These are phyloP conservation scores for Vidua chalybeata DNA, from an alignment of 2,113 vertebrate species.

Conservation along the genomic window DNA sequence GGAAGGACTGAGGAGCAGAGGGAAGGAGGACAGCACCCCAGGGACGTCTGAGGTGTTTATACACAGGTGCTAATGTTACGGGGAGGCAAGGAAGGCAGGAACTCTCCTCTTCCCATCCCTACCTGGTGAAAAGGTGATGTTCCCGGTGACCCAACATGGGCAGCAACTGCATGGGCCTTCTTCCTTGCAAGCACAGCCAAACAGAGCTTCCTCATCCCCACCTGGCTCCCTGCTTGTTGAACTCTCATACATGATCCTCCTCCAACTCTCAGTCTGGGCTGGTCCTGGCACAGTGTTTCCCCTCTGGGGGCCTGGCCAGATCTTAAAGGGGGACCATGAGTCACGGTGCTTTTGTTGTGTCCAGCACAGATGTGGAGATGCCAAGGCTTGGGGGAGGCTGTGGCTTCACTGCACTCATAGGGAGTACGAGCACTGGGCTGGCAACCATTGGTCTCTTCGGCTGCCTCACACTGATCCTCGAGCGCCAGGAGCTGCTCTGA, in stretches of 20 bases:
- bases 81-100: not conserved
- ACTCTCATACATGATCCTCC: fast-evolving
- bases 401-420: fast-evolving
- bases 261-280: not conserved
- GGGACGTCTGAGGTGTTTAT: not conserved
- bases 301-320: not conserved
- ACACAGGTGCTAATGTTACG: fast-evolving
- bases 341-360: not conserved
- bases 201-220: not conserved
- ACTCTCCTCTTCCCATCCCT: not conserved
- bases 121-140: not conserved
- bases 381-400: fast-evolving
- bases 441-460: not conserved
- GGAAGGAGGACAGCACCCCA: not conserved
- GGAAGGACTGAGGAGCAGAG: not conserved
- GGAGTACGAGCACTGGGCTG: fast-evolving
- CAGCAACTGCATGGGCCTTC: fast-evolving
- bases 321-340: fast-evolving
- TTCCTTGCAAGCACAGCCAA: fast-evolving
- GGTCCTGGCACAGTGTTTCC: not conserved
- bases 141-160: not conserved
- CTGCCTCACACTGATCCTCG: fast-evolving
- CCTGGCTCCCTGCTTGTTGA: not conserved
- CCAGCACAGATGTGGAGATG: fast-evolving
- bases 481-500: fast-evolving